Evolutionary conservation across 2,113 vertebrate genomes (phyloP).

Genomic region (Galemys pyrenaicus): DNA sequence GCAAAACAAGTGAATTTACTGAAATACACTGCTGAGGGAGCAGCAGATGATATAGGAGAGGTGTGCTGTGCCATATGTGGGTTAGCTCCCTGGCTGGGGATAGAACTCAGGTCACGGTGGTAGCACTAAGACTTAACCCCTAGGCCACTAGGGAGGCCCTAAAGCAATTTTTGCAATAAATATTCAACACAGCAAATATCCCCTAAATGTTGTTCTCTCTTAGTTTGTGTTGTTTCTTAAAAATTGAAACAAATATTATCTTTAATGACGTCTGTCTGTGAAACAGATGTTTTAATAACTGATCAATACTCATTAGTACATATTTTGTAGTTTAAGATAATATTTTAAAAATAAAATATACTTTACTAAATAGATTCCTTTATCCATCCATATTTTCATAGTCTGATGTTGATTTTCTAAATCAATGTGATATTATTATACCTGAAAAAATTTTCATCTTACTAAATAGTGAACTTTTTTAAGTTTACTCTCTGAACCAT

Average conservation of each 20-base stretch:
- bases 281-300: slow-evolving; percentile 3
- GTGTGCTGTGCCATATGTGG: too few relatives aligned
- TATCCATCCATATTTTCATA: neutral
- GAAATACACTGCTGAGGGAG: too few relatives aligned
- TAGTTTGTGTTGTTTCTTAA: neutral
- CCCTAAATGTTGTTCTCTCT: neutral
- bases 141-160: too few relatives aligned
- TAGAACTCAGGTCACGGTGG: too few relatives aligned
- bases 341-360: neutral
- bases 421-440: neutral
- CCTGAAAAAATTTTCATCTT: neutral
- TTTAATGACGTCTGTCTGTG: neutral
- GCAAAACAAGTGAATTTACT: too few relatives aligned
- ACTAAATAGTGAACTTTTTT: neutral
- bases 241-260: neutral
- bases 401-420: neutral
- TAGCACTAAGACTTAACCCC: too few relatives aligned
- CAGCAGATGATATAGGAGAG: too few relatives aligned
- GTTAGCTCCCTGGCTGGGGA: too few relatives aligned
- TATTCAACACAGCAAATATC: neutral
- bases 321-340: neutral
- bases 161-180: neutral
- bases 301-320: neutral
- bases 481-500: neutral
- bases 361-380: neutral